Conservation (phyloP, 2,113 vertebrate species). For the Nestor notabilis region DNA sequence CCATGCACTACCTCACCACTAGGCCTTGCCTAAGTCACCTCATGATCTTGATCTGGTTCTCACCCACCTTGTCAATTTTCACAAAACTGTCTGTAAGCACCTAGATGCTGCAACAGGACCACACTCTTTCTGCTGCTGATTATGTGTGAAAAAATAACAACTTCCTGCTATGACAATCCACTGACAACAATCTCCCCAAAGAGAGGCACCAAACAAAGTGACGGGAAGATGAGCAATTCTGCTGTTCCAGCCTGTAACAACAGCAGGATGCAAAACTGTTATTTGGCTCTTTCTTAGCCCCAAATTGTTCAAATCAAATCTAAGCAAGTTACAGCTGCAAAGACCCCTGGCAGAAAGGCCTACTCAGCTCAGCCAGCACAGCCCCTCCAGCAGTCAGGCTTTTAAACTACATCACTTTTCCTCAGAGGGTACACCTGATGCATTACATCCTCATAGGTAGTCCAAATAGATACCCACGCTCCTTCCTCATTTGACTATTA, state of each 20-base stretch:
- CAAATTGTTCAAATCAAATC: neutral
- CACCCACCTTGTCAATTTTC: neutral
- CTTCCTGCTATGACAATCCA: neutral
- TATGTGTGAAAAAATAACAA: slow-evolving; percentile 26
- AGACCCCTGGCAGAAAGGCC: neutral
- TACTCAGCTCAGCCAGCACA: neutral
- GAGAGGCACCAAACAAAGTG: neutral
- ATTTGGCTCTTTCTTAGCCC: neutral
- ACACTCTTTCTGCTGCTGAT: neutral
- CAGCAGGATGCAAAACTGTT: neutral
- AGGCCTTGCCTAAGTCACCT: neutral
- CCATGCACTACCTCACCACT: neutral
- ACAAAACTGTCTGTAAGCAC: neutral
- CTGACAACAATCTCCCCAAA: neutral
- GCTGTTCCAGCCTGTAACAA: neutral
- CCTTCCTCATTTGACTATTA: neutral
- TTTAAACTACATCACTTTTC: neutral
- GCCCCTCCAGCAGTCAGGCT: neutral
- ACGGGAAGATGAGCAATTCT: neutral
- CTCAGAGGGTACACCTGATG: neutral
- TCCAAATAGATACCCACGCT: neutral
- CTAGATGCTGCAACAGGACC: neutral
- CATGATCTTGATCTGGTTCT: neutral
- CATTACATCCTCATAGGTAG: neutral
- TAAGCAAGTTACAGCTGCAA: neutral